Conservation (phyloP, 2,888 invertebrate species). For the Hetaerina titia region DNA sequence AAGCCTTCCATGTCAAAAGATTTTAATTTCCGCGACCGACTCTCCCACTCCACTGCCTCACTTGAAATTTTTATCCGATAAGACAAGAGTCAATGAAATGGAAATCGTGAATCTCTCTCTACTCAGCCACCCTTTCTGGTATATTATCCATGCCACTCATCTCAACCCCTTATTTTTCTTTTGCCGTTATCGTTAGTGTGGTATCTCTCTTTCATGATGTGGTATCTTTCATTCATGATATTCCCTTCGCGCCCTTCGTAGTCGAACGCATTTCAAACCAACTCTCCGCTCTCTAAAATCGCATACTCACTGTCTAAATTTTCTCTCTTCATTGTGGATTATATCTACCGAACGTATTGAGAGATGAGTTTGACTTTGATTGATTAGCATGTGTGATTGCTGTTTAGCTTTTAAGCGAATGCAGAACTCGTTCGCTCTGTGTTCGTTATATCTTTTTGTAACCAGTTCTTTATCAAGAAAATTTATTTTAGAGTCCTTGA, state of each 20-base stretch:
- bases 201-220: too few relatives aligned
- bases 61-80: constrained; percentile 24
- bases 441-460: neutral
- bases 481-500: neutral
- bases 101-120: neutral
- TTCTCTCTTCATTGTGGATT: neutral
- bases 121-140: constrained; percentile 1
- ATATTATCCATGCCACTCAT: neutral
- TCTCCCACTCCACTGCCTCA: neutral
- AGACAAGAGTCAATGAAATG: neutral
- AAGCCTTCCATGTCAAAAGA: constrained; percentile 1
- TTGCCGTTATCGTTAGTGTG: neutral
- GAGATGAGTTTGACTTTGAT: neutral
- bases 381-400: neutral
- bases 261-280: too few relatives aligned
- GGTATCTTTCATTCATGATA: neutral
- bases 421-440: neutral
- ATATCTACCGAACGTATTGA: neutral
- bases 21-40: neutral
- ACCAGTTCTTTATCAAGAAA: neutral
- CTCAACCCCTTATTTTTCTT: neutral
- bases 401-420: neutral
- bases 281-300: neutral
- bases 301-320: neutral
- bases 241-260: neutral